phyloP scores from a whole-genome alignment of 2,888 invertebrate genomes.

The Zygothrica quintamaculata region DNA sequence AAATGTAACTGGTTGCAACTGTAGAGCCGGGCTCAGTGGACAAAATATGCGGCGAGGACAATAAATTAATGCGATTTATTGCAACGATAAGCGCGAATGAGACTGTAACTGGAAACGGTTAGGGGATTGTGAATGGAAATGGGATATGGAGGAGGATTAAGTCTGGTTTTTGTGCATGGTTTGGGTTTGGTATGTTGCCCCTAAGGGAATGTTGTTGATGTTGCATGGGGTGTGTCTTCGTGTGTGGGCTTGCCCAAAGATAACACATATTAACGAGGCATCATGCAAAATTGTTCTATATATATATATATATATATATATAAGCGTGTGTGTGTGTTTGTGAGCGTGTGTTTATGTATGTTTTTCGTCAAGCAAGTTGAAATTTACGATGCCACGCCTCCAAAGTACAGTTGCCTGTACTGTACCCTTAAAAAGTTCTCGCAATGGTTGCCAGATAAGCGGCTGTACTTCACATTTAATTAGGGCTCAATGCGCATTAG shows the following conservation, averaged over 20 bases:
- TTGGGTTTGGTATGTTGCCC: constrained; percentile 6
- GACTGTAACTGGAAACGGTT: constrained; percentile 11
- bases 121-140: constrained; percentile 1
- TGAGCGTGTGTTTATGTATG: constrained; percentile 23
- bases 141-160: constrained; percentile 27
- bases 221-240: constrained; percentile 40
- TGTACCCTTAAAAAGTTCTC: neutral
- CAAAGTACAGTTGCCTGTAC: constrained; percentile 1
- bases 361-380: constrained; percentile 45
- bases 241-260: constrained; percentile 63
- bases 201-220: constrained; percentile 19
- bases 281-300: constrained; percentile 61
- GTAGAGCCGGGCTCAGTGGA: constrained; percentile 61
- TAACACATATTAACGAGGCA: constrained; percentile 49
- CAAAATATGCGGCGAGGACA: constrained; percentile 79
- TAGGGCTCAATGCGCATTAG: constrained; percentile 74
- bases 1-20: constrained; percentile 53
- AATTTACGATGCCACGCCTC: constrained; percentile 57
- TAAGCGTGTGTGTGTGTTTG: neutral
- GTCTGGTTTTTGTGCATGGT: neutral
- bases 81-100: constrained; percentile 78
- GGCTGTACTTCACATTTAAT: constrained; percentile 68
- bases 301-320: too few relatives aligned
- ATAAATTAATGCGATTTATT: constrained; percentile 84
- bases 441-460: constrained; percentile 54